Evolutionary conservation across 1,140 invertebrate genomes (phyloP), one percentile per base, ranked within the genome.

Genomic region (Drosophila sturtevanti): DNA sequence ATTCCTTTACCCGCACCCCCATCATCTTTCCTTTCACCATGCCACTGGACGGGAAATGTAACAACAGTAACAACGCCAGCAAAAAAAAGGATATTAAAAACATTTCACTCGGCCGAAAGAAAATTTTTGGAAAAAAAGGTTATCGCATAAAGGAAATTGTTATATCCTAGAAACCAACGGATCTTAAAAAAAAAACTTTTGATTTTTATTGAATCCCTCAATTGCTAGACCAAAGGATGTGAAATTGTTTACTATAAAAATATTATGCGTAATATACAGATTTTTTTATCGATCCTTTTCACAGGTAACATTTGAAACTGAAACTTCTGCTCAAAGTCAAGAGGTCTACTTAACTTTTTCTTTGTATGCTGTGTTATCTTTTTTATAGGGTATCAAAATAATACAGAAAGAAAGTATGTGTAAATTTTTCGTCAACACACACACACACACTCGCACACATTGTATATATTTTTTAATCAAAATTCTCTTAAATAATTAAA

Each of bases 401-500:
- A 21, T 44, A 21, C 16, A 48, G 41, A 21, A 48, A 31, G 27
- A 31, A 48, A 21, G 41, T 48, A 48, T 48, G 41, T 48, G 41
- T 48, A 48, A 48, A 48, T 48, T 48, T 48, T 48, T 16, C 18
- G 41, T 48, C 41, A 21, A n/a, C 41, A 16, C 41, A 18, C 16
- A 44, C 6, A 18, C 41, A 21, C 59, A 9, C 24, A 41, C n/a
- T 5, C 27, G 5, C 35, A 9, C 18, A 6, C 35, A 62, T 67
- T 48, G 51, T 65, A 59, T 75, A 74, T 86, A 81, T 86, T 84
- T 90, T 90, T 90, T 90, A 90, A 90, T 90, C 86, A 90, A 90
- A 90, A 90, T 90, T 90, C 81, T 90, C 86, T 90, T 90, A 90
- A 90, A 90, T 90, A 90, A 90, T 90, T 90, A 90, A 90, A 90